Evolutionary conservation across 2,797 vertebrate genomes (phyloP).

Genomic region (Sebastes miniatus): DNA sequence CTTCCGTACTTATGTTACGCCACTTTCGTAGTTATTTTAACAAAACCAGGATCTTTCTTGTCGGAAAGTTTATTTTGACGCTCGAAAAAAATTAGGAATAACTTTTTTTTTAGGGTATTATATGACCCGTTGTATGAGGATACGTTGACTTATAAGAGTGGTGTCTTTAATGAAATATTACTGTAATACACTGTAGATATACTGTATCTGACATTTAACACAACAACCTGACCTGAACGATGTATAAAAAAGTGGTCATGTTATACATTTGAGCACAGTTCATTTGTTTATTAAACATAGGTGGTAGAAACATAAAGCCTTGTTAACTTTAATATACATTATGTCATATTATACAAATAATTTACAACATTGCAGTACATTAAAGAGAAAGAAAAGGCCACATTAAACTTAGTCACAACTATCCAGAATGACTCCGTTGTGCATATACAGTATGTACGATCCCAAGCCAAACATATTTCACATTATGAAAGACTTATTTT

Average conservation of each 20-base stretch:
- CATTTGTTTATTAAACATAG: slow-evolving; percentile 76
- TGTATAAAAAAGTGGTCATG: not conserved
- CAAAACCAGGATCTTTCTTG: too few relatives aligned
- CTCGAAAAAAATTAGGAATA: too few relatives aligned
- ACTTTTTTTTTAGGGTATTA: too few relatives aligned
- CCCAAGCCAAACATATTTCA: slow-evolving; percentile 26
- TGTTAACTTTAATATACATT: slow-evolving; percentile 60
- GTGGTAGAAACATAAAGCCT: slow-evolving; percentile 75
- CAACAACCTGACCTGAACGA: not conserved
- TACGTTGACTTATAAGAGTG: too few relatives aligned
- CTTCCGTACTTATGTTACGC: too few relatives aligned
- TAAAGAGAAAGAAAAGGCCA: slow-evolving; percentile 77
- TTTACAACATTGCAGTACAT: slow-evolving; percentile 72
- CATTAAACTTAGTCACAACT: slow-evolving; percentile 67
- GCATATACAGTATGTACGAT: slow-evolving; percentile 67
- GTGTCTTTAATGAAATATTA: not conserved
- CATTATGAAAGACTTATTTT: slow-evolving; percentile 30
- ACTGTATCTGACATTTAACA: not conserved
- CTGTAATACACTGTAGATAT: not conserved
- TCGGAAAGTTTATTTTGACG: too few relatives aligned
- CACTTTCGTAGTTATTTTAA: too few relatives aligned
- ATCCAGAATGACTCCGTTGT: slow-evolving; percentile 76
- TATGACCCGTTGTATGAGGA: too few relatives aligned
- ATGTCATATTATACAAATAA: slow-evolving; percentile 66
- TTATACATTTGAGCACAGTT: slow-evolving; percentile 48